Evolutionary conservation across 2,888 invertebrate genomes (phyloP).

Genomic region (Rhagophthalmus giganteus): DNA sequence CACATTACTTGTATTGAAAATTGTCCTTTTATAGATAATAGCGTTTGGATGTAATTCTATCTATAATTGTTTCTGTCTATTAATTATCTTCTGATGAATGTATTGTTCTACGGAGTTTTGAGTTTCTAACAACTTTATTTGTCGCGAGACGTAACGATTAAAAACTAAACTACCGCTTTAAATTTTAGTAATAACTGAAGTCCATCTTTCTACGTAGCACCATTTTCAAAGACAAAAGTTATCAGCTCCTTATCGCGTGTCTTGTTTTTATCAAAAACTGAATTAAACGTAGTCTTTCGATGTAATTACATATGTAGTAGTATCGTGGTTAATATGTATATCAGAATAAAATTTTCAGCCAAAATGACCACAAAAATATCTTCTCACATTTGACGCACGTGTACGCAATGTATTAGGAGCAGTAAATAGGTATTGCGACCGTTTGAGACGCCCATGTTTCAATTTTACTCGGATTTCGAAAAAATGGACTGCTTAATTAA

Average conservation of each 20-base stretch:
- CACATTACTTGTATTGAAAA: not conserved
- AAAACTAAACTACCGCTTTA: not conserved
- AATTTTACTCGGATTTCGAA: slow-evolving; percentile 3
- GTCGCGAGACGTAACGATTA: not conserved
- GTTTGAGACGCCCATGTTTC: not conserved
- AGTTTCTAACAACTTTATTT: not conserved
- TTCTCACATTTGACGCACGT: too few relatives aligned
- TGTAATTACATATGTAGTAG: slow-evolving; percentile 17
- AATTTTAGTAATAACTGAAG: not conserved
- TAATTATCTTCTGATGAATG: too few relatives aligned
- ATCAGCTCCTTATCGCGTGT: slow-evolving; percentile 26
- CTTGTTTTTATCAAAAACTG: slow-evolving; percentile 25
- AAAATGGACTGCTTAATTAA: slow-evolving; percentile 38
- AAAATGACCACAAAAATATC: too few relatives aligned
- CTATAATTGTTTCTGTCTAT: too few relatives aligned
- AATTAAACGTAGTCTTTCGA: slow-evolving; percentile 24
- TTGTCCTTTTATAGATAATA: too few relatives aligned
- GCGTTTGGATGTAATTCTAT: too few relatives aligned
- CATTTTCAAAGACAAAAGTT: slow-evolving; percentile 23
- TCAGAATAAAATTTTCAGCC: slow-evolving; percentile 18
- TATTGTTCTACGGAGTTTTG: not conserved
- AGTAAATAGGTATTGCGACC: not conserved
- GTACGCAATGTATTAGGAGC: too few relatives aligned
- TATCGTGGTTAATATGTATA: slow-evolving; percentile 31
- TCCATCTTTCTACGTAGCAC: slow-evolving; percentile 14